phyloP scores from a whole-genome alignment of 1,140 invertebrate species.

The Cydia strobilella region DNA sequence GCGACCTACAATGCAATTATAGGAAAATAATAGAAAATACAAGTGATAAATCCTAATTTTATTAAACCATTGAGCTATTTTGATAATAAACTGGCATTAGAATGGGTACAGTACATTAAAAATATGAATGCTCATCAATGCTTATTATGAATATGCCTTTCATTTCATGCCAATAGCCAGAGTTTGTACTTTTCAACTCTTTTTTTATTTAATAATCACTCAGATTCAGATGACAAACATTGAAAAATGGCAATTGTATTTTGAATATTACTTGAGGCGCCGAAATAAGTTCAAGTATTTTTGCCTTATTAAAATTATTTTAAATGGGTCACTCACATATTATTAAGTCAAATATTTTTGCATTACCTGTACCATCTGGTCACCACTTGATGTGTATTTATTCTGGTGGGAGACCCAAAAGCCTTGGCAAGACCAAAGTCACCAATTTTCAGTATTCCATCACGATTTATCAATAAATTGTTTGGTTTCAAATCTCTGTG shows the following conservation, averaged over 20 bases:
- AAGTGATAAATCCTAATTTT: neutral
- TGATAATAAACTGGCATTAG: neutral
- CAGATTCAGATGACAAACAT: too few species aligned
- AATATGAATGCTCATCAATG: too few species aligned
- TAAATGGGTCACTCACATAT: too few species aligned
- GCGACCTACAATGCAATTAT: conserved; percentile 83
- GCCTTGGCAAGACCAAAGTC: conserved; percentile 99
- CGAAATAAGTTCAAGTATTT: neutral
- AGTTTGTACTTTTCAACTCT: too few species aligned
- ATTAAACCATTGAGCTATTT: neutral
- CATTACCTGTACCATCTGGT: conserved; percentile 94
- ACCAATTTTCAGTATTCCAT: conserved; percentile 97
- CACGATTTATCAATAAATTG: conserved; percentile 96
- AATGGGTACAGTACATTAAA: too few species aligned
- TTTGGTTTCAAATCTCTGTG: conserved; percentile 99
- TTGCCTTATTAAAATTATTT: too few species aligned
- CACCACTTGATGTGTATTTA: conserved; percentile 99
- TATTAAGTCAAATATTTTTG: neutral
- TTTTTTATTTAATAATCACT: too few species aligned
- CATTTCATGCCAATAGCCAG: neutral
- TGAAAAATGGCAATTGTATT: too few species aligned
- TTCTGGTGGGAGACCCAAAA: conserved; percentile 97
- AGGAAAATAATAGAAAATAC: neutral
- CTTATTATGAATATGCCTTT: neutral
- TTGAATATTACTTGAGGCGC: too few species aligned